phyloP scores from a whole-genome alignment of 2,888 invertebrate genomes.

The Hoplodrina ambigua region DNA sequence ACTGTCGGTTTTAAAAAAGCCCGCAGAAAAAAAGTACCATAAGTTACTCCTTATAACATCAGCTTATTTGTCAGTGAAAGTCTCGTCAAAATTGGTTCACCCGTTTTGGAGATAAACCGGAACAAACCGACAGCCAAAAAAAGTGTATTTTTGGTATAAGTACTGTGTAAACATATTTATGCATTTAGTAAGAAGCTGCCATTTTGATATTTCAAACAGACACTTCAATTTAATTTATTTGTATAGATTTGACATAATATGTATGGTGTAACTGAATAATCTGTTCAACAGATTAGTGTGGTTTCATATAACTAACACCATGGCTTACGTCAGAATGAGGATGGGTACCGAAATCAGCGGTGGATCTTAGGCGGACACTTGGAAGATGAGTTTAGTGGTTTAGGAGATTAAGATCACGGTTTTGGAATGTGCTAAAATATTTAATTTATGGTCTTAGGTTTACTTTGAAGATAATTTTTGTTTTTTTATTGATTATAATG shows the following conservation, averaged over 20 bases:
- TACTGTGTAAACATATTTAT: too few relatives aligned
- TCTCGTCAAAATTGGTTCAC: too few relatives aligned
- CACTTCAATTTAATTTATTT: too few relatives aligned
- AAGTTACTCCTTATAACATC: too few relatives aligned
- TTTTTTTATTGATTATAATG: slow-evolving; percentile 1
- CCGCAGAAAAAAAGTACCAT: too few relatives aligned
- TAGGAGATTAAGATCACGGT: slow-evolving; percentile 8
- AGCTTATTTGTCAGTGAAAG: too few relatives aligned
- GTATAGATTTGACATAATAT: slow-evolving; percentile 49
- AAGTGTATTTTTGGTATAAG: too few relatives aligned
- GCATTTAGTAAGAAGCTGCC: too few relatives aligned
- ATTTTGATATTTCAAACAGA: too few relatives aligned
- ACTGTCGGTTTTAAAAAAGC: too few relatives aligned
- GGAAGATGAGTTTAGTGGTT: slow-evolving; percentile 25
- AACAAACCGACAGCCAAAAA: too few relatives aligned
- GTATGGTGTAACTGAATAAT: slow-evolving; percentile 63
- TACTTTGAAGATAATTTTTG: slow-evolving; percentile 14
- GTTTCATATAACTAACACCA: slow-evolving; percentile 64
- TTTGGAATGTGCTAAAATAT: slow-evolving; percentile 43
- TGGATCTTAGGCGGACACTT: slow-evolving; percentile 19
- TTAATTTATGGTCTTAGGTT: slow-evolving; percentile 17
- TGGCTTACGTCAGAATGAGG: slow-evolving; percentile 64
- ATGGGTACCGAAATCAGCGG: slow-evolving; percentile 43
- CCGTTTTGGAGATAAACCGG: too few relatives aligned
- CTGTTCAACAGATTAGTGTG: slow-evolving; percentile 76